These are phyloP conservation scores for Rhinolophus ferrumequinum DNA, from an alignment of 2,113 vertebrate species.

Conservation along the genomic window DNA sequence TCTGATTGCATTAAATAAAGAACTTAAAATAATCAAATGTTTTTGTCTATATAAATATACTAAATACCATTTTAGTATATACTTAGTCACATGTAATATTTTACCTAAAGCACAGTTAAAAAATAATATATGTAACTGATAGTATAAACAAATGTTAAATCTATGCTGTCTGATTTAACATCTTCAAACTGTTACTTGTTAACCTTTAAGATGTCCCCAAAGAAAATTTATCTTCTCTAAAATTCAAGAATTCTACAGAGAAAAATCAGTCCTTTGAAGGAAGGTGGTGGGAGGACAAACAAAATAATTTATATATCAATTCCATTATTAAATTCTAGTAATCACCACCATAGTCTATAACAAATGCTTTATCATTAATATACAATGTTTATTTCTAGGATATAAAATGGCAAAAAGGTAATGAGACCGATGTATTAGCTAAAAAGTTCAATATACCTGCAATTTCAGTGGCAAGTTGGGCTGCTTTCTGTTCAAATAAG, in stretches of 20 bases:
- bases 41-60: constrained; percentile 34
- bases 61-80: not conserved
- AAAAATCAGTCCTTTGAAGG: constrained; percentile 12
- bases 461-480: constrained; percentile 97
- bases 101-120: not conserved
- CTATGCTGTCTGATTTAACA: not conserved
- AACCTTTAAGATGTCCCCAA: constrained; percentile 26
- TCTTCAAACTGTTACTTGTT: constrained; percentile 42
- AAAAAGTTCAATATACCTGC: constrained; percentile 90
- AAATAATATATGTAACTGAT: not conserved
- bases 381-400: not conserved
- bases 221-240: constrained; percentile 54
- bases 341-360: not conserved
- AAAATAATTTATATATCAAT: constrained; percentile 40
- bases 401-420: not conserved
- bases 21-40: constrained; percentile 45
- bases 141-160: constrained; percentile 29
- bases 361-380: constrained; percentile 49
- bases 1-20: not conserved
- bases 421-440: not conserved
- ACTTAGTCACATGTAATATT: constrained; percentile 12
- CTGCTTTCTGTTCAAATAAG: constrained; percentile 98
- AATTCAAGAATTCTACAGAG: constrained; percentile 36
- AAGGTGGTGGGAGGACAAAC: not conserved
- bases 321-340: constrained; percentile 7